These are phyloP conservation scores for Acanthosepion esculentum DNA, from an alignment of 2,888 invertebrate species.

Conservation along the genomic window DNA sequence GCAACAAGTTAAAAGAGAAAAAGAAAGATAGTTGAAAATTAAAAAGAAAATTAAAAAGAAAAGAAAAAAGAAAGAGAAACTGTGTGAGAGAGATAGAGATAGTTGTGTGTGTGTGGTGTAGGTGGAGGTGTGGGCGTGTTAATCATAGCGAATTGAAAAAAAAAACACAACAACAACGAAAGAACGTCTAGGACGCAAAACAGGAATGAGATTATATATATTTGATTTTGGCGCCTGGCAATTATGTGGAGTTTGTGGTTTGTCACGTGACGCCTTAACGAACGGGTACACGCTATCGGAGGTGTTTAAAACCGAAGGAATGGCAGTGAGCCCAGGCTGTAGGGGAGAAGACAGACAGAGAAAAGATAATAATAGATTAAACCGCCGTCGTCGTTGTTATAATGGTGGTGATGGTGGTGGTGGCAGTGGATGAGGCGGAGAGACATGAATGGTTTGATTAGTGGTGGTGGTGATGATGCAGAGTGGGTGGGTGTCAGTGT, in stretches of 20 bases:
- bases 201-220: neutral
- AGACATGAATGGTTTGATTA: too few species aligned
- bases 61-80: neutral
- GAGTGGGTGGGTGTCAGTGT: too few species aligned
- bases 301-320: neutral
- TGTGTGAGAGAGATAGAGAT: neutral
- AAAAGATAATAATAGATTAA: too few species aligned
- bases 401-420: too few species aligned
- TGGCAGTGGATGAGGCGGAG: too few species aligned
- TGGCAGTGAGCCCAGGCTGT: too few species aligned
- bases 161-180: neutral
- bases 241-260: neutral
- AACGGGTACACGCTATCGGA: slow-evolving; percentile 33
- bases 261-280: neutral
- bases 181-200: neutral
- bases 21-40: neutral
- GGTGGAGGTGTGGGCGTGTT: neutral
- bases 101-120: neutral
- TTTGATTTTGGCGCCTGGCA: neutral
- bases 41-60: neutral
- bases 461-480: too few species aligned
- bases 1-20: neutral
- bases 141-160: neutral
- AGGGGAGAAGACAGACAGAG: too few species aligned
- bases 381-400: too few species aligned